Percentiles rank a stretch among this genome's conserved stretches.
These are phyloP conservation scores for Cyanoramphus novaezelandiae DNA, from an alignment of 2,113 vertebrate genomes.

Conservation along the genomic window DNA sequence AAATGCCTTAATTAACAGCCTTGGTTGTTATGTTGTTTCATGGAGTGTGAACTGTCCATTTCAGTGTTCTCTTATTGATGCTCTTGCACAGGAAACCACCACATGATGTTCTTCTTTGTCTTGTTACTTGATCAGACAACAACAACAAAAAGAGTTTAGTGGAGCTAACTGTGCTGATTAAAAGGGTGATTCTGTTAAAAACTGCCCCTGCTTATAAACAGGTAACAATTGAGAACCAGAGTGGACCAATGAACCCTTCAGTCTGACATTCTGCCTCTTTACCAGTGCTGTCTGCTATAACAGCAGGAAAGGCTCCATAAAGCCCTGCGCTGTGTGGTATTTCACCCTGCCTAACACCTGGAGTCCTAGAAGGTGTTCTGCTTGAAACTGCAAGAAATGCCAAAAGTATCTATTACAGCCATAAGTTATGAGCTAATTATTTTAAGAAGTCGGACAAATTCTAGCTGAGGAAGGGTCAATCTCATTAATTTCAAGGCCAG, in stretches of 20 bases:
- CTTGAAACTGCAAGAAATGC: neutral
- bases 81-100: neutral
- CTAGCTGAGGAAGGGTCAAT: neutral
- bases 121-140: neutral
- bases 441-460: neutral
- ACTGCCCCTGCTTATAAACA: neutral
- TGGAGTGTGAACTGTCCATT: neutral
- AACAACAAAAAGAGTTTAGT: neutral
- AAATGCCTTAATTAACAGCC: neutral
- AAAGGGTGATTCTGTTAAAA: neutral
- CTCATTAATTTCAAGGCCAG: neutral
- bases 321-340: rapidly evolving
- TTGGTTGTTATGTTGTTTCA: neutral
- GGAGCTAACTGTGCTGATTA: neutral
- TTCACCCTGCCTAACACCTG: neutral
- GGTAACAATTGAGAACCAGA: neutral
- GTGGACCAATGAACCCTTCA: neutral
- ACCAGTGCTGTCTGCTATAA: neutral
- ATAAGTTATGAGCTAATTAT: neutral
- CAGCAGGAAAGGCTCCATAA: neutral
- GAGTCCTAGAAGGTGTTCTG: neutral
- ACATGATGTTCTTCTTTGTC: neutral
- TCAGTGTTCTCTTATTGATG: neutral
- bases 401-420: neutral
- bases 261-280: neutral